Conservation (phyloP, 2,797 vertebrate genomes). For the Anas bahamensis region DNA sequence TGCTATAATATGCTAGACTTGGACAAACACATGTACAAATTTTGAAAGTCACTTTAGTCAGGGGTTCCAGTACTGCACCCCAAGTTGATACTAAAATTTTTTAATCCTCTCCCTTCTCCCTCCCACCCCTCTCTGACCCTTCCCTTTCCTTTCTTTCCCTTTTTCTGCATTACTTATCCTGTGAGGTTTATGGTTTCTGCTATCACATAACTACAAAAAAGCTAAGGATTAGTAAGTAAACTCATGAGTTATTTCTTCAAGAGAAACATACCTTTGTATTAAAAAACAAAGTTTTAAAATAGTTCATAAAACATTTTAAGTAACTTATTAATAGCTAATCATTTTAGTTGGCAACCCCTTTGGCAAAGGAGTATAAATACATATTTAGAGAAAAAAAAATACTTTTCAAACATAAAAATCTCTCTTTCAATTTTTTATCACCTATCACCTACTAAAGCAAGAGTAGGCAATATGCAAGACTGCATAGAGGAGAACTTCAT, state of each 20-base stretch:
- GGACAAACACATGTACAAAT: neutral
- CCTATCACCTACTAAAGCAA: neutral
- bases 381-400: neutral
- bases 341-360: neutral
- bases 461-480: neutral
- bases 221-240: conserved; percentile 44
- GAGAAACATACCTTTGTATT: conserved; percentile 22
- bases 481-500: neutral
- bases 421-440: neutral
- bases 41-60: neutral
- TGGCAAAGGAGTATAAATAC: neutral
- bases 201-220: conserved; percentile 14
- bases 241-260: conserved; percentile 22
- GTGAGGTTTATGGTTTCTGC: neutral
- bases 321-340: conserved; percentile 28
- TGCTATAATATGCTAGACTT: neutral
- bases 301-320: conserved; percentile 33
- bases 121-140: neutral
- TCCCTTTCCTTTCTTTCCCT: too few relatives aligned
- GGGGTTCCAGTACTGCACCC: rapidly evolving
- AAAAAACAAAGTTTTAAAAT: conserved; percentile 30
- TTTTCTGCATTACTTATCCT: neutral
- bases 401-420: neutral
- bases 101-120: neutral
- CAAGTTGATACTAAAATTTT: neutral